A percentile compares a stretch with the other conserved stretches of the same genome.
Conservation (phyloP, 2,113 vertebrate species). For the Cochlearius cochlearius region DNA sequence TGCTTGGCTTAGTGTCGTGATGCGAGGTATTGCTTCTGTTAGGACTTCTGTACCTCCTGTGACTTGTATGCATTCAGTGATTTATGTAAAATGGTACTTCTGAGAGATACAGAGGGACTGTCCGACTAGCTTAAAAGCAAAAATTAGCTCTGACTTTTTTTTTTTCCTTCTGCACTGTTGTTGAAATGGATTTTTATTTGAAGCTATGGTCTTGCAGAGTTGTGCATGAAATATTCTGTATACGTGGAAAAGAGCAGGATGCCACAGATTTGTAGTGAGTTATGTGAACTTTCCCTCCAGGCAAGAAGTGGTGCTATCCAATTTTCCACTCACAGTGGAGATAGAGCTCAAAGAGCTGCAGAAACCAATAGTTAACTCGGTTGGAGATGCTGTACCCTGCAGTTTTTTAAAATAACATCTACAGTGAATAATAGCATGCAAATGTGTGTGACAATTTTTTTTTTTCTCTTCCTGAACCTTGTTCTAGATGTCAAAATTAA, state of each 20-base stretch:
- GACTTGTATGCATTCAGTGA: not conserved
- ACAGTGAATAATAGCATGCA: not conserved
- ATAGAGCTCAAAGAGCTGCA: not conserved
- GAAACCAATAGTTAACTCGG: not conserved
- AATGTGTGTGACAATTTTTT: not conserved
- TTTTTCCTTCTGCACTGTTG: rapidly evolving
- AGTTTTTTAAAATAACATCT: constrained; percentile 3
- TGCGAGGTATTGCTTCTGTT: not conserved
- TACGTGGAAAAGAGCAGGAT: not conserved
- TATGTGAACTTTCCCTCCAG: not conserved
- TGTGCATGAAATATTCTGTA: not conserved
- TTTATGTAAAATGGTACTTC: not conserved
- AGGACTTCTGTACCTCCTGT: not conserved
- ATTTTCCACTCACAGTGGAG: not conserved
- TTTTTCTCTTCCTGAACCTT: constrained; percentile 27
- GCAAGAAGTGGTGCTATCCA: not conserved
- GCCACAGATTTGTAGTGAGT: not conserved
- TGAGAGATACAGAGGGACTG: not conserved
- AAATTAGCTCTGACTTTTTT: not conserved
- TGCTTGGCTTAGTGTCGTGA: not conserved
- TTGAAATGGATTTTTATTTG: not conserved
- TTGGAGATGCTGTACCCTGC: not conserved
- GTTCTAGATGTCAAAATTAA: constrained; percentile 59
- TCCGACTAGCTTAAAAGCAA: not conserved
- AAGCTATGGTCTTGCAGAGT: not conserved